Evolutionary conservation across 2,113 vertebrate species (phyloP).

Genomic region (Hippocampus mohnikei): DNA sequence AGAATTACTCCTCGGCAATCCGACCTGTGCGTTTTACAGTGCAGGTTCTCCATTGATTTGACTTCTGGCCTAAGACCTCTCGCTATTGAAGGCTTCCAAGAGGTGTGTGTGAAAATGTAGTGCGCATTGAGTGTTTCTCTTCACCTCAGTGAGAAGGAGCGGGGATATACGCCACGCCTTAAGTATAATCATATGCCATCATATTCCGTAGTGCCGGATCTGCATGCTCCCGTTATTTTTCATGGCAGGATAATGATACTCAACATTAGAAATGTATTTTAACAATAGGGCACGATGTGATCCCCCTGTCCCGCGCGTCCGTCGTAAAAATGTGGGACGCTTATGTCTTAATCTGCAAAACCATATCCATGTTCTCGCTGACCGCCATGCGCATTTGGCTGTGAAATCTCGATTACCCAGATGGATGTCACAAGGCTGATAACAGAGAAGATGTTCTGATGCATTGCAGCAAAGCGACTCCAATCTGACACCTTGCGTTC

Average conservation of each 20-base stretch:
- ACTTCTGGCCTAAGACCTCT: not conserved
- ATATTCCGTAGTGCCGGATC: no score
- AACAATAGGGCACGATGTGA: no score
- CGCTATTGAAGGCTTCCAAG: not conserved
- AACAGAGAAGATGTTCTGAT: not conserved
- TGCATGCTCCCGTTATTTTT: no score
- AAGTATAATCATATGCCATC: not conserved
- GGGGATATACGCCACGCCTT: not conserved
- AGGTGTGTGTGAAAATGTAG: not conserved
- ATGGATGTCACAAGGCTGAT: no score
- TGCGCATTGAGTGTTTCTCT: not conserved
- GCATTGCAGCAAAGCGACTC: not conserved
- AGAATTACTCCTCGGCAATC: no score
- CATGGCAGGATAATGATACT: no score
- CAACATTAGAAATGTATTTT: no score
- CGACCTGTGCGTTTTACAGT: not conserved
- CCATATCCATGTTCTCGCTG: not conserved
- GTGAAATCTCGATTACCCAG: not conserved
- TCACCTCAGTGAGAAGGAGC: not conserved
- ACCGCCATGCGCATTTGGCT: not conserved
- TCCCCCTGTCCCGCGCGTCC: no score
- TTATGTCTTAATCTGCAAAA: no score
- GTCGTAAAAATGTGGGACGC: no score
- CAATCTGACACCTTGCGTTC: not conserved
- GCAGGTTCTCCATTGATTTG: not conserved